These are phyloP conservation scores for Chaetodon trifasciatus DNA, from an alignment of 2,797 vertebrate genomes.

Conservation along the genomic window DNA sequence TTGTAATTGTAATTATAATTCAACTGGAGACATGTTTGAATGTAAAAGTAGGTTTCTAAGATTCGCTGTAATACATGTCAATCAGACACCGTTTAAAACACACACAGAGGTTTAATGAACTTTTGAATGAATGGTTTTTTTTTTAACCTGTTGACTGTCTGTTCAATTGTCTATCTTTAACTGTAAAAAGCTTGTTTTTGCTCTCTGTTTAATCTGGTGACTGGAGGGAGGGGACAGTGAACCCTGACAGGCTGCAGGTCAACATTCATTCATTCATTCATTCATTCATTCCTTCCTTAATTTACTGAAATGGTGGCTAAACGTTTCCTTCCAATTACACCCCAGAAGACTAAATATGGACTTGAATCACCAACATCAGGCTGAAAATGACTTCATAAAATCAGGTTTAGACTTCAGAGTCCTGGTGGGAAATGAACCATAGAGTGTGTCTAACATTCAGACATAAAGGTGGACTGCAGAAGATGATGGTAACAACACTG, in stretches of 20 bases:
- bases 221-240: not conserved
- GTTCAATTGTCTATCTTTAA: not conserved
- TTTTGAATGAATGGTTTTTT: no score
- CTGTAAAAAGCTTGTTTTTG: not conserved
- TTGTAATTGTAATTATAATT: no score
- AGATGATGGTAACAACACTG: not conserved
- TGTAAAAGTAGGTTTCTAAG: not conserved
- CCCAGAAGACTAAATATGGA: not conserved
- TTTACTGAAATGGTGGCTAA: not conserved
- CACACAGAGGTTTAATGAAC: not conserved
- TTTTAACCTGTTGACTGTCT: not conserved
- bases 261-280: not conserved
- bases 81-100: not conserved
- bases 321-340: slow-evolving; percentile 1
- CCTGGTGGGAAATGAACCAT: not conserved
- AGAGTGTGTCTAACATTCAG: not conserved
- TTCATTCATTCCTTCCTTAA: no score
- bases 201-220: not conserved
- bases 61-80: not conserved
- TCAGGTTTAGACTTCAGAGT: not conserved
- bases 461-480: not conserved
- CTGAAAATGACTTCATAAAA: not conserved
- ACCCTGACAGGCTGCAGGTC: not conserved
- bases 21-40: not conserved
- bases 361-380: not conserved